Evolutionary conservation across 2,113 vertebrate genomes (phyloP), one percentile per base, ranked within the genome.

Genomic region (Chroicocephalus ridibundus): DNA sequence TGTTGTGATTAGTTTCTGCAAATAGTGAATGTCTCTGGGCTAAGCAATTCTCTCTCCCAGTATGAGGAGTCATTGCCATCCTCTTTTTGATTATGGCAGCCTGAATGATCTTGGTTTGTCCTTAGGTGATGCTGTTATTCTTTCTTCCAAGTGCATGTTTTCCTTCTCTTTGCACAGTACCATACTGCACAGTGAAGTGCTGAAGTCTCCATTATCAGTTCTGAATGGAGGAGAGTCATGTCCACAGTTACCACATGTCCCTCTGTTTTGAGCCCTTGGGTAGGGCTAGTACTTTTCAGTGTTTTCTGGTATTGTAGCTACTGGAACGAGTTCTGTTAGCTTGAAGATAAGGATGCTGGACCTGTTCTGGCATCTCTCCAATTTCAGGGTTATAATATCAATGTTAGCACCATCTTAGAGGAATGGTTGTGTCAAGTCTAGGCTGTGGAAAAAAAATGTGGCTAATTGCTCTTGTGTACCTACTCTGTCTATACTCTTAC

Each of bases 1-100:
- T 92, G 44, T 90, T 95, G 78, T 93, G 81, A 94, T 96, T 95
- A 94, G 70, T 82, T 94, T 46, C 82, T 90, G 52, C 81, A 90
- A 93, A 94, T 31, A 94, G 27, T 5, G 5, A 79, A 72, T 87
- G 81, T 93, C 90, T 87, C 71, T 93, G 78, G 87, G 82, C 84
- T 89, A 95, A 75, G 57, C 92, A 87, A 79, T 96, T 86, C 81
- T 90, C 40, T 77, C 51, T 75, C 86, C 57, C 61, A 84, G 29
- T 79, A 32, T 47, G 77, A 93, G 70, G 20, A 94, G 61, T 68
- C 65, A 60, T 94, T 88, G 83, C 42, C 72, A 68, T 84, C 47
- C 19, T n/a, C 47, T 70, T 77, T 83, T 89, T 89, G 69, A 85
- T 61, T 75, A 31, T 47, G 72, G 60, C 42, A 93, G 64, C 60